These are phyloP conservation scores for Priocnemis perturbator DNA, from an alignment of 2,888 invertebrate species.

Conservation along the genomic window DNA sequence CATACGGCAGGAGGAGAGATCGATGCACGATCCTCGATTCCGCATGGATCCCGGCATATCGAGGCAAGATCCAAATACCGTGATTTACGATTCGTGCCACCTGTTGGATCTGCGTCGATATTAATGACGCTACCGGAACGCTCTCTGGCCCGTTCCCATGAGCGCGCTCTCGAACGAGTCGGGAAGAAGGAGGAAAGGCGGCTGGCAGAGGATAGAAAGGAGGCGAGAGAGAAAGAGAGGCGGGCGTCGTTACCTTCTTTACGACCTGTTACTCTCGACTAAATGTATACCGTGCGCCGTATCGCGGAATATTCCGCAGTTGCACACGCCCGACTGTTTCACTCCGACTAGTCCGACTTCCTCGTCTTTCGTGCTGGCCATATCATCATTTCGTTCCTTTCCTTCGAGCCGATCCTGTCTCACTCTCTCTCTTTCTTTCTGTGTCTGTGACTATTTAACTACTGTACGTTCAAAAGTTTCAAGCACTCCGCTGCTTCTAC, in stretches of 20 bases:
- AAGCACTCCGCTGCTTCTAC: too few species aligned
- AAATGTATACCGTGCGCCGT: conserved; percentile 8
- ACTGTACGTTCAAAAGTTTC: too few species aligned
- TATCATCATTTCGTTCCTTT: too few species aligned
- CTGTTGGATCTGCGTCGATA: conserved; percentile 3
- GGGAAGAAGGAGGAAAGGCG: not conserved
- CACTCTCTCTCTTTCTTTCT: too few species aligned
- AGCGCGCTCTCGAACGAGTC: not conserved
- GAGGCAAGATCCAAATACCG: conserved; percentile 12
- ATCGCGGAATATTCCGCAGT: not conserved
- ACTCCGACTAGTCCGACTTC: not conserved
- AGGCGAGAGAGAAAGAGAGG: not conserved
- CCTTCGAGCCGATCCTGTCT: too few species aligned
- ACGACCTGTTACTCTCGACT: conserved; percentile 15
- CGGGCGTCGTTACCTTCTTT: conserved; percentile 6
- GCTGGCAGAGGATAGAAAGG: not conserved
- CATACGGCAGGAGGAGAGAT: too few species aligned
- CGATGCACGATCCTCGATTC: too few species aligned
- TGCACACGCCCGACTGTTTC: too few species aligned
- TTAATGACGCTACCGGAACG: conserved; percentile 22
- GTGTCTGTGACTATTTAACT: too few species aligned
- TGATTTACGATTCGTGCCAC: conserved; percentile 20
- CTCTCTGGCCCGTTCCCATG: conserved; percentile 15
- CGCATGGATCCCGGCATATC: not conserved
- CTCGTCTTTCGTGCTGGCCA: not conserved